phyloP scores from a whole-genome alignment of 1,140 invertebrate genomes.

The Camponotus floridanus region DNA sequence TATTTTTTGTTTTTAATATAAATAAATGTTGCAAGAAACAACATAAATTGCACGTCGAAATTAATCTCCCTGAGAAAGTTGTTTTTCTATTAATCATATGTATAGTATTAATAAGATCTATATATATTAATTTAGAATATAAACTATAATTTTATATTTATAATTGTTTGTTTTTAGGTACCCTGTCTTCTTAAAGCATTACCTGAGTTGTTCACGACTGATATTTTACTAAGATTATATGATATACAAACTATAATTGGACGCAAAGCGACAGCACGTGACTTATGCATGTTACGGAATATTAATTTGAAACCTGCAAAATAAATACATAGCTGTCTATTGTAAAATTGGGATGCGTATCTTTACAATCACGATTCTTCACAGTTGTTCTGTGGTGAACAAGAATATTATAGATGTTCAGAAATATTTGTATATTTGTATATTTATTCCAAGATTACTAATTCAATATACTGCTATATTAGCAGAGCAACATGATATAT shows the following conservation, averaged over 20 bases:
- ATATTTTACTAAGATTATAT: conserved; percentile 92
- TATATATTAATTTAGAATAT: not conserved
- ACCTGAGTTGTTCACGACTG: conserved; percentile 91
- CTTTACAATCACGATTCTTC: not conserved
- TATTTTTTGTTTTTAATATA: not conserved
- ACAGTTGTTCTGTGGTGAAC: no score
- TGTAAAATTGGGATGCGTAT: not conserved
- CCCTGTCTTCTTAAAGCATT: conserved; percentile 93
- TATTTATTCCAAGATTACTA: not conserved
- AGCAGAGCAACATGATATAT: not conserved
- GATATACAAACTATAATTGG: conserved; percentile 91
- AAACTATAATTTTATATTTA: not conserved
- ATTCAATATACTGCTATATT: conserved; percentile 14
- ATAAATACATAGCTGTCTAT: conserved; percentile 54
- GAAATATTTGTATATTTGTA: conserved; percentile 13
- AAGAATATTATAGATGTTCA: not conserved
- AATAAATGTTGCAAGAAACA: not conserved
- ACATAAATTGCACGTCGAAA: no score
- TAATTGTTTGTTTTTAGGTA: conserved; percentile 82
- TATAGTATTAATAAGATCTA: no score
- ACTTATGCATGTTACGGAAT: conserved; percentile 93
- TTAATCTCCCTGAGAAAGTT: no score
- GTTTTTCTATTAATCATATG: no score
- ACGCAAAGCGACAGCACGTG: conserved; percentile 92
- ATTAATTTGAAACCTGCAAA: conserved; percentile 88